Evolutionary conservation across 2,113 vertebrate species (phyloP), one percentile per base, ranked within the genome.

Genomic region (Nerophis ophidion): DNA sequence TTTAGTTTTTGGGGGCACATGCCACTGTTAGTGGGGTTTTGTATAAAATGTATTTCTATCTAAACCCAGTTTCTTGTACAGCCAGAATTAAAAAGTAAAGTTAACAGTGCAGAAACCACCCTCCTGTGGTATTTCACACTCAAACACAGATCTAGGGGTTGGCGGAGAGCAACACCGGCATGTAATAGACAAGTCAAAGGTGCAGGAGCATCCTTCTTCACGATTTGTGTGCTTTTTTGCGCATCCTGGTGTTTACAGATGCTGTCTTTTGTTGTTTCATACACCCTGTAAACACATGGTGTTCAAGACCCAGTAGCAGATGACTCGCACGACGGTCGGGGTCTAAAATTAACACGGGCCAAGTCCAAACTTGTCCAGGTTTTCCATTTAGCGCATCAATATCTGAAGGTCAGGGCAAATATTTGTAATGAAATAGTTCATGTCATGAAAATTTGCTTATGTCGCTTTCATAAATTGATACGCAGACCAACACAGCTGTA

Each of bases 11-110:
- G 0, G 12, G 48, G 66, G 75, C 87, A 87, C 87, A 85, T 91
- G 81, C 76, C 89, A 88, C 86, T 90, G 80, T 83, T 84, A 85
- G 68, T 71, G 73, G 47, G 75, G 72, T 88, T 85, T 88, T 88
- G 86, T 90, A 78, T 83, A 82, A 71, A 81, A 60, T 62, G 53
- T 70, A 83, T 81, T 79, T 80, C 66, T 75, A 63, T 81, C 3
- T 72, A 74, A 72, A 70, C 77, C 72, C 67, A 49, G 56, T 58
- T 73, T 61, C 75, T 71, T 55, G 74, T 61, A 65, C 57, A 48
- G 65, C 33, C 57, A 64, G 52, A 74, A 76, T 44, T 40, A 9
- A 76, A 70, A 75, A 72, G 75, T 81, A 71, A 67, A 76, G 80
- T 76, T 79, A 76, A 81, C 83, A 82, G 74, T 76, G 72, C 76